Evolutionary conservation across 2,888 invertebrate species (phyloP).

Genomic region (Sinhomidia bicolor): DNA sequence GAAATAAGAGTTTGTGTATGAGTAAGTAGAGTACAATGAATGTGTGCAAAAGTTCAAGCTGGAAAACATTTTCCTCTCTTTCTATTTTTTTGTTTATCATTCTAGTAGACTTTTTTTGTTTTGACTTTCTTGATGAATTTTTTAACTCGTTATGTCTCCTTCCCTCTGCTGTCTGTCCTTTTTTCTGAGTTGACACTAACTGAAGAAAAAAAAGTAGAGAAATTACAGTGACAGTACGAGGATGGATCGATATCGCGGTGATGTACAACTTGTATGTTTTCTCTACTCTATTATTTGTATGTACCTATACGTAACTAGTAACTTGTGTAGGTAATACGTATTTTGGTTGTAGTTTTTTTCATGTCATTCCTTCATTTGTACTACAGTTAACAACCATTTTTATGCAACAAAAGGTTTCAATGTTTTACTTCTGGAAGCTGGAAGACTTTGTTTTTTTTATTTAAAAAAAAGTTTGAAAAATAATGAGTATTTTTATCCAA

Average conservation of each 20-base stretch:
- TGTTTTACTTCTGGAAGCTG: not conserved
- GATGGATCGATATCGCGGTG: slow-evolving; percentile 58
- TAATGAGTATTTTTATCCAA: slow-evolving; percentile 31
- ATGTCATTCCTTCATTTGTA: not conserved
- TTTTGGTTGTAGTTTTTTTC: not conserved
- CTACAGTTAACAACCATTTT: not conserved
- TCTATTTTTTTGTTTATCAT: slow-evolving; percentile 6
- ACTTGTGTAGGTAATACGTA: not conserved
- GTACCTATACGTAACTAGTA: too few relatives aligned
- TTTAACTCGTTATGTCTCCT: slow-evolving; percentile 59
- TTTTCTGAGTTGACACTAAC: slow-evolving; percentile 44
- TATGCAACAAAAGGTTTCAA: not conserved
- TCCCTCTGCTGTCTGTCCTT: slow-evolving; percentile 29
- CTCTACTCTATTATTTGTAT: not conserved
- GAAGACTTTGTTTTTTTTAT: too few relatives aligned
- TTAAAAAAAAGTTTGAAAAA: slow-evolving; percentile 41
- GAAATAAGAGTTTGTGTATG: too few relatives aligned
- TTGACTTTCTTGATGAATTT: slow-evolving; percentile 65
- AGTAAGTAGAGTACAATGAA: too few relatives aligned
- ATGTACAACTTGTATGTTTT: slow-evolving; percentile 16
- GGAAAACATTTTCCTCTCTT: not conserved
- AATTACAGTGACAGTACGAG: slow-evolving; percentile 1
- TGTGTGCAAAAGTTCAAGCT: not conserved
- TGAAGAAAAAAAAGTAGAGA: not conserved
- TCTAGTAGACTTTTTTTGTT: slow-evolving; percentile 33